Conservation (phyloP, 2,888 invertebrate species). For the Carpatolechia fugitivella region DNA sequence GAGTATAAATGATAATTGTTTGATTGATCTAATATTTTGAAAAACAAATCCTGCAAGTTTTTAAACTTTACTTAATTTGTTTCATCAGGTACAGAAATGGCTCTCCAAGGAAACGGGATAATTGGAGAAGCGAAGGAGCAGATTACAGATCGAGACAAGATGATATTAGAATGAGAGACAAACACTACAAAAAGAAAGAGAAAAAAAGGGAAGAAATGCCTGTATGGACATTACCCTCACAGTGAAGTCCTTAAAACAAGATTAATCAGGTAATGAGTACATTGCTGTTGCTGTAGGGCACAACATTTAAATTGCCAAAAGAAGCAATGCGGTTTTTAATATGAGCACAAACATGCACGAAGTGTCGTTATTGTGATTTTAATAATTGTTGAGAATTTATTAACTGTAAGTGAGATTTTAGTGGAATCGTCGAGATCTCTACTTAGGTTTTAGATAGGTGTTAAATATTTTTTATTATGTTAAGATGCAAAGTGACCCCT, state of each 20-base stretch:
- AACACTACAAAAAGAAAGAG: slow-evolving; percentile 63
- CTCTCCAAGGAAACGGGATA: slow-evolving; percentile 45
- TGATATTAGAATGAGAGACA: slow-evolving; percentile 63
- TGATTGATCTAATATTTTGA: too few species aligned
- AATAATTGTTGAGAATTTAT: slow-evolving; percentile 8
- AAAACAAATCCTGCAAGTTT: too few species aligned
- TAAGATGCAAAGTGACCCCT: too few species aligned
- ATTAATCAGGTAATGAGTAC: slow-evolving; percentile 16
- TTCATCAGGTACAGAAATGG: slow-evolving; percentile 28
- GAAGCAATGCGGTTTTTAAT: neutral
- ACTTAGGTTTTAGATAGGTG: neutral
- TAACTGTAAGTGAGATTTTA: neutral
- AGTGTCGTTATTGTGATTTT: slow-evolving; percentile 1
- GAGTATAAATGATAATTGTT: neutral
- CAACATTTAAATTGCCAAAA: neutral
- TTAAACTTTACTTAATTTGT: neutral
- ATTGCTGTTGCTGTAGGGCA: neutral
- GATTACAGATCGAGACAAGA: slow-evolving; percentile 51
- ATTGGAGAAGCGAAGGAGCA: slow-evolving; percentile 55
- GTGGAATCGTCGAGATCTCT: neutral
- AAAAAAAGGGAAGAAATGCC: slow-evolving; percentile 64
- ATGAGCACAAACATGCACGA: slow-evolving; percentile 6
- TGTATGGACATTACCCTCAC: slow-evolving; percentile 62
- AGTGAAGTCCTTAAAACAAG: slow-evolving; percentile 37
- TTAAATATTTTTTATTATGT: neutral